Evolutionary conservation across 2,113 vertebrate species (phyloP).

Genomic region (Garra rufa): DNA sequence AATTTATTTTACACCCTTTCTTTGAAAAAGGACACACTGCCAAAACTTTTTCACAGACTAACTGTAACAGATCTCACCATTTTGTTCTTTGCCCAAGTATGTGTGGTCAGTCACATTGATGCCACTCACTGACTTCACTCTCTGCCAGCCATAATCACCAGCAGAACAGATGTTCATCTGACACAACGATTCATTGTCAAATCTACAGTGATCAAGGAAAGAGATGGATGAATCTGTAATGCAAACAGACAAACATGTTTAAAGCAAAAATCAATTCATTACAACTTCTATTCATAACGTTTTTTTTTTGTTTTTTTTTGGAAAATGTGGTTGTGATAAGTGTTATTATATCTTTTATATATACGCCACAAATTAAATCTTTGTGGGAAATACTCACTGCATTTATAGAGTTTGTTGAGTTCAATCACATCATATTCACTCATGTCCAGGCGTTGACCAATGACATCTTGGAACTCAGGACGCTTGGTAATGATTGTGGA

Average conservation of each 20-base stretch:
- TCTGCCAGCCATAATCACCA: conserved; percentile 1
- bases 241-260: background rate
- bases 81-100: background rate
- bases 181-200: background rate
- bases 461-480: conserved; percentile 78
- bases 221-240: background rate
- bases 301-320: no score
- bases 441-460: conserved; percentile 86
- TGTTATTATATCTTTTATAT: no score
- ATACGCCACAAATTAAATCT: background rate
- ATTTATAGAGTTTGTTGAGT: conserved; percentile 83
- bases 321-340: no score
- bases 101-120: no score
- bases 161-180: background rate
- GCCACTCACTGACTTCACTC: background rate
- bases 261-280: no score
- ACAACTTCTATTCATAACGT: no score
- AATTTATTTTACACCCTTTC: no score
- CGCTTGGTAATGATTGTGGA: conserved; percentile 83
- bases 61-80: background rate
- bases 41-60: background rate
- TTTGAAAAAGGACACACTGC: no score
- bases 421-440: conserved; percentile 83
- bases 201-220: background rate
- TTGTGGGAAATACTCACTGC: conserved; percentile 75